Conservation (phyloP, 2,113 vertebrate species). For the Pangasianodon gigas region DNA sequence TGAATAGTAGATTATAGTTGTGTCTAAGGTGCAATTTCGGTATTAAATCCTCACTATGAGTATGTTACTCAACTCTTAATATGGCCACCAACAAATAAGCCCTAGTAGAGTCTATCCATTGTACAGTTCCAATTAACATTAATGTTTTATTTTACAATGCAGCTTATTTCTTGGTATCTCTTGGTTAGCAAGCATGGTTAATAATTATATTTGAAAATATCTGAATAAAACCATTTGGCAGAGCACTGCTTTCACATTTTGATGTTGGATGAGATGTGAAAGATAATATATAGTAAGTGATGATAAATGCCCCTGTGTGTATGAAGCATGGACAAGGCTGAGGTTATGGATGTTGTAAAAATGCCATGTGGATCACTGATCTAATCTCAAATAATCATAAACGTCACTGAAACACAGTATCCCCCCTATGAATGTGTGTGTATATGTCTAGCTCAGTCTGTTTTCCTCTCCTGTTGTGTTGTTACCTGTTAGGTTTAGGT, state of each 20-base stretch:
- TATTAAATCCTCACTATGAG: too few relatives aligned
- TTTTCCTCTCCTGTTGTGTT: not conserved
- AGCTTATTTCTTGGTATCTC: not conserved
- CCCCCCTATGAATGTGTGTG: too few relatives aligned
- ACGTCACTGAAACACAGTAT: not conserved
- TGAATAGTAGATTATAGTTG: too few relatives aligned
- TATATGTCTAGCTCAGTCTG: not conserved
- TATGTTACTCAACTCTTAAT: too few relatives aligned
- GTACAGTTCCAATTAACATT: not conserved
- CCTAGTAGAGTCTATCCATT: not conserved
- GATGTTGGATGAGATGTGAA: not conserved
- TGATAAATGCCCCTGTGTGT: not conserved
- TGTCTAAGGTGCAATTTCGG: too few relatives aligned
- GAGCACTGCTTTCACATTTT: not conserved
- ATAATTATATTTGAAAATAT: not conserved
- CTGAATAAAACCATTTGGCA: not conserved
- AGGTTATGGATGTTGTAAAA: not conserved
- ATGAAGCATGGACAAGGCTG: not conserved
- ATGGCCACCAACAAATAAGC: not conserved
- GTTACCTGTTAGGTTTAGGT: not conserved
- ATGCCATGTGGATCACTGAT: not conserved
- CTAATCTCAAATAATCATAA: not conserved
- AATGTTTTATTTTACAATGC: not conserved
- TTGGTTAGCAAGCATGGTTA: too few relatives aligned
- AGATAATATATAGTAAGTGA: not conserved